These are phyloP conservation scores for Austrofundulus limnaeus DNA, from an alignment of 2,113 vertebrate species.

Conservation along the genomic window DNA sequence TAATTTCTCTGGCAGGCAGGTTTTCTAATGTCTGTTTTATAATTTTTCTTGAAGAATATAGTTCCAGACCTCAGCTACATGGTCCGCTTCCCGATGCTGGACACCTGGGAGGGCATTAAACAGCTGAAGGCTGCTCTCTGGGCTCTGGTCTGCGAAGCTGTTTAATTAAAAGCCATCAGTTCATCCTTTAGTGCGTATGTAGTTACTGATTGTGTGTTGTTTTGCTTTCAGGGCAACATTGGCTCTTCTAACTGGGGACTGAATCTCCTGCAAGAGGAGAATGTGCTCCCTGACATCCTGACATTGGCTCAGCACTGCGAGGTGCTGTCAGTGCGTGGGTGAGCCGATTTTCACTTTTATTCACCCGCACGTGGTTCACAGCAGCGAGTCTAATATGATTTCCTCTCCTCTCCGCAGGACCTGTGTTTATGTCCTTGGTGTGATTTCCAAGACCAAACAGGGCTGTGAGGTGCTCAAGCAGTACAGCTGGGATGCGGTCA, in stretches of 20 bases:
- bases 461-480: conserved; percentile 95
- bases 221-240: conserved; percentile 87
- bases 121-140: conserved; percentile 97
- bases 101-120: conserved; percentile 98
- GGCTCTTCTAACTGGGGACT: conserved; percentile 98
- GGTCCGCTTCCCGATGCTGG: conserved; percentile 92
- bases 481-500: conserved; percentile 92
- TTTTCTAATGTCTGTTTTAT: background rate
- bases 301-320: conserved; percentile 93
- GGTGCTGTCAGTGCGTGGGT: conserved; percentile 95
- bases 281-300: conserved; percentile 94
- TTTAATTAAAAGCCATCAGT: background rate
- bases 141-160: conserved; percentile 86
- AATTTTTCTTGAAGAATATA: conserved; percentile 81
- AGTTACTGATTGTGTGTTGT: conserved; percentile 12
- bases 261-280: conserved; percentile 97
- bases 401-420: conserved; percentile 76
- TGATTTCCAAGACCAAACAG: conserved; percentile 95
- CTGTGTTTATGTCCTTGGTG: conserved; percentile 92
- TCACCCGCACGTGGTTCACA: background rate
- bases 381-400: background rate
- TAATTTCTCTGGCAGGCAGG: background rate
- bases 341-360: conserved; percentile 26
- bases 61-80: conserved; percentile 95
- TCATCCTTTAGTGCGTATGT: background rate